Conservation (phyloP, 2,888 invertebrate species). For the Chloroclystis v-ata region DNA sequence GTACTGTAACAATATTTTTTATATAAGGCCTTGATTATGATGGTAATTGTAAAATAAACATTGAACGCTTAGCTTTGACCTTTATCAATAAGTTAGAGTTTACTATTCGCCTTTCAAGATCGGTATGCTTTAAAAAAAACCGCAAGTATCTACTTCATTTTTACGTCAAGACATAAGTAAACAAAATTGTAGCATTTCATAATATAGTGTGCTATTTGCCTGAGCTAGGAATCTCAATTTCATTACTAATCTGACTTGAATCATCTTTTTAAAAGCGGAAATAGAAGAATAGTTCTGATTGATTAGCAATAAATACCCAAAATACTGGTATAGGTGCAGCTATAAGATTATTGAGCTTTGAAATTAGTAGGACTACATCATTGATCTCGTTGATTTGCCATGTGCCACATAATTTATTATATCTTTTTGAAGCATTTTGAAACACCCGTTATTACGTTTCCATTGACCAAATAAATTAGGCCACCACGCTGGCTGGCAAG, state of each 20-base stretch:
- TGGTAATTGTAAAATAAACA: constrained; percentile 63
- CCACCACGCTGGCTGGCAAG: too few relatives aligned
- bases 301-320: neutral
- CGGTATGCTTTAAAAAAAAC: constrained; percentile 25
- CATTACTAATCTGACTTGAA: too few relatives aligned
- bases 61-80: constrained; percentile 49
- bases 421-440: too few relatives aligned
- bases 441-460: too few relatives aligned
- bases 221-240: too few relatives aligned
- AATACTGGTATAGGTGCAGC: constrained; percentile 10
- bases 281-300: neutral
- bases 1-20: constrained; percentile 30
- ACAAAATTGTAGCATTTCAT: constrained; percentile 1
- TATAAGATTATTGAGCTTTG: too few relatives aligned
- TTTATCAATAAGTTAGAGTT: constrained; percentile 56
- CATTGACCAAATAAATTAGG: too few relatives aligned
- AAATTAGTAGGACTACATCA: too few relatives aligned
- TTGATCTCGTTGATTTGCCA: too few relatives aligned
- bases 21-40: constrained; percentile 48
- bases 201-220: too few relatives aligned
- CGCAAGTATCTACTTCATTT: constrained; percentile 10
- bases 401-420: too few relatives aligned
- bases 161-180: constrained; percentile 7
- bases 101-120: constrained; percentile 40
- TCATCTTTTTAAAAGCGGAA: neutral